phyloP scores from a whole-genome alignment of 2,113 vertebrate species.

The Paraplagusia blochii region DNA sequence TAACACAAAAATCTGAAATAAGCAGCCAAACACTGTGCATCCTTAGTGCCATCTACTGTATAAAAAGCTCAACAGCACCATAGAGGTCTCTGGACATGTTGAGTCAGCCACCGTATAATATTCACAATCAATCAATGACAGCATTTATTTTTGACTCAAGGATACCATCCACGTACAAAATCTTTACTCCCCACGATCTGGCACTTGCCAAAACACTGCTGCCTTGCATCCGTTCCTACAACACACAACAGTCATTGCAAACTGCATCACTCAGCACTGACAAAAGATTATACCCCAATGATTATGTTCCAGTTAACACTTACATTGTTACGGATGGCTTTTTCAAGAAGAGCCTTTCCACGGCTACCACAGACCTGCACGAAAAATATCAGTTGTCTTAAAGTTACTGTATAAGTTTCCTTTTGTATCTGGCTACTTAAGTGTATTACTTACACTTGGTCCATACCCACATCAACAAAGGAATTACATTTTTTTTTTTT shows the following conservation, averaged over 20 bases:
- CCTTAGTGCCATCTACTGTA: constrained; percentile 59
- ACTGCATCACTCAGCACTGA: neutral
- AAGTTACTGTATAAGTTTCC: no score
- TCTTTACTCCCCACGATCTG: constrained; percentile 81
- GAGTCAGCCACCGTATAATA: neutral
- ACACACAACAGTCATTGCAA: constrained; percentile 13
- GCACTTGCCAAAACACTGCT: constrained; percentile 78
- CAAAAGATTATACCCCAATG: neutral
- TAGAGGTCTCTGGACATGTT: neutral
- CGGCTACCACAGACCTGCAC: constrained; percentile 79
- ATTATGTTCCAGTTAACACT: constrained; percentile 42
- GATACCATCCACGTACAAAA: constrained; percentile 83
- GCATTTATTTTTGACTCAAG: constrained; percentile 36
- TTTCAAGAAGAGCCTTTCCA: constrained; percentile 84
- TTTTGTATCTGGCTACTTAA: no score
- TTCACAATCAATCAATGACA: neutral
- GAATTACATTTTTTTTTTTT: no score
- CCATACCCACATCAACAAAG: no score
- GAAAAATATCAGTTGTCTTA: no score
- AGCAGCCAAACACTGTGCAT: neutral
- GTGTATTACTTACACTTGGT: no score
- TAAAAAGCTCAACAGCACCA: constrained; percentile 29
- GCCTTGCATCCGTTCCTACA: constrained; percentile 70
- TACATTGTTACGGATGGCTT: constrained; percentile 85
- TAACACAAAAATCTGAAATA: neutral